phyloP scores from a whole-genome alignment of 2,888 invertebrate genomes.

The Dynastes maya region DNA sequence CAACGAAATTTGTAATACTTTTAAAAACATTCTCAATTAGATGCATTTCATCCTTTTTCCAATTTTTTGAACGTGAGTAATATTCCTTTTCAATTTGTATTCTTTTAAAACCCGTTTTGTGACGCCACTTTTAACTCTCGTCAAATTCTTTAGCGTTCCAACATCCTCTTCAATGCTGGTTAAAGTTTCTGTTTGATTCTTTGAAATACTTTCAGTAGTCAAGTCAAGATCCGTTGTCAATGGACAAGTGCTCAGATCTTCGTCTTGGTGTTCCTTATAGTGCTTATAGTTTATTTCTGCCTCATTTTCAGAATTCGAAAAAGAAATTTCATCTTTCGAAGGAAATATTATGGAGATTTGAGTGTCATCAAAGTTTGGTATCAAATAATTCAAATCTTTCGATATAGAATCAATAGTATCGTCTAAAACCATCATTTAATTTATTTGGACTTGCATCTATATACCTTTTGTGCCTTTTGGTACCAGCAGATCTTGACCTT shows the following conservation, averaged over 20 bases:
- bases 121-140: background rate
- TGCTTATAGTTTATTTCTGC: conserved; percentile 55
- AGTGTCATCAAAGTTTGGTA: conserved; percentile 50
- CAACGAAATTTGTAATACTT: conserved; percentile 49
- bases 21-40: conserved; percentile 49
- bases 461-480: conserved; percentile 52
- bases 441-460: conserved; percentile 51
- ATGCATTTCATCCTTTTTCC: conserved; percentile 24
- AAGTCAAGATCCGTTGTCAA: background rate
- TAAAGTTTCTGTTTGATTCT: background rate
- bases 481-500: conserved; percentile 17
- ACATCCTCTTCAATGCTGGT: background rate
- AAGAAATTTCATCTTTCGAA: conserved; percentile 49
- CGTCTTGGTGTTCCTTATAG: background rate
- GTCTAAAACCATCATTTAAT: conserved; percentile 60
- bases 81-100: background rate
- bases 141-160: background rate
- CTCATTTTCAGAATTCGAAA: conserved; percentile 54
- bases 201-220: conserved; percentile 14
- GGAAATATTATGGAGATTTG: conserved; percentile 55
- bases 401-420: conserved; percentile 55
- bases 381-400: conserved; percentile 54
- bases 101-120: background rate
- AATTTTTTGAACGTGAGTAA: conserved; percentile 49
- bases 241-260: conserved; percentile 26